phyloP scores from a whole-genome alignment of 2,888 invertebrate species.

The Girardia tigrina region DNA sequence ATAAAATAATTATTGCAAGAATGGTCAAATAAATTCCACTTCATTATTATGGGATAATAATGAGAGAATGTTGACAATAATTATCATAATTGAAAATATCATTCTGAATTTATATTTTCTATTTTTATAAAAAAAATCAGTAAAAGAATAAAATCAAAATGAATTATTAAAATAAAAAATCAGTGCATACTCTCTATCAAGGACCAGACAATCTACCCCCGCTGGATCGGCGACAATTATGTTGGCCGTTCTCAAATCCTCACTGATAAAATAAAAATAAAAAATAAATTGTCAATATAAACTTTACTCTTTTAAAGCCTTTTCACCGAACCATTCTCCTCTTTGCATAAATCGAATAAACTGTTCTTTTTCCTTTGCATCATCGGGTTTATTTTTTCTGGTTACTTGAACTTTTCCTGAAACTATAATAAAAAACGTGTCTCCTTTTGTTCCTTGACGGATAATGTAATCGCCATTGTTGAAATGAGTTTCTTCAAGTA shows the following conservation, averaged over 20 bases:
- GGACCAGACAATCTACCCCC: conserved; percentile 82
- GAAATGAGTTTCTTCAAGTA: conserved; percentile 81
- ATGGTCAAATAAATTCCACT: too few species aligned
- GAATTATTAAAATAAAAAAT: too few species aligned
- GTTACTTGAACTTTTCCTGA: conserved; percentile 88
- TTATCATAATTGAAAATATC: too few species aligned
- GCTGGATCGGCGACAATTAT: conserved; percentile 81
- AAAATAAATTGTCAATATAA: not conserved
- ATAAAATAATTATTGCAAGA: too few species aligned
- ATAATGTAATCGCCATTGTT: conserved; percentile 86
- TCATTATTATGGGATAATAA: too few species aligned
- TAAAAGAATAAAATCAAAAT: too few species aligned
- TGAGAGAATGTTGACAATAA: too few species aligned
- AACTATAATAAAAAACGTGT: conserved; percentile 92
- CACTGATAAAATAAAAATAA: conserved; percentile 55
- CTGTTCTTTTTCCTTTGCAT: conserved; percentile 60
- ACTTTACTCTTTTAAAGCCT: conserved; percentile 59
- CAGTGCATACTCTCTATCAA: conserved; percentile 73
- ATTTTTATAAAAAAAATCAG: too few species aligned
- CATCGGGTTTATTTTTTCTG: conserved; percentile 58
- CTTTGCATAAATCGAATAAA: conserved; percentile 72
- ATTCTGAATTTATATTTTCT: too few species aligned
- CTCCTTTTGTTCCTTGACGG: conserved; percentile 82
- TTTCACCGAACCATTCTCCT: conserved; percentile 95
- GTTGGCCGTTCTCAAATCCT: conserved; percentile 86